phyloP scores from a whole-genome alignment of 2,888 invertebrate genomes.

The Sphecodes monilicornis region DNA sequence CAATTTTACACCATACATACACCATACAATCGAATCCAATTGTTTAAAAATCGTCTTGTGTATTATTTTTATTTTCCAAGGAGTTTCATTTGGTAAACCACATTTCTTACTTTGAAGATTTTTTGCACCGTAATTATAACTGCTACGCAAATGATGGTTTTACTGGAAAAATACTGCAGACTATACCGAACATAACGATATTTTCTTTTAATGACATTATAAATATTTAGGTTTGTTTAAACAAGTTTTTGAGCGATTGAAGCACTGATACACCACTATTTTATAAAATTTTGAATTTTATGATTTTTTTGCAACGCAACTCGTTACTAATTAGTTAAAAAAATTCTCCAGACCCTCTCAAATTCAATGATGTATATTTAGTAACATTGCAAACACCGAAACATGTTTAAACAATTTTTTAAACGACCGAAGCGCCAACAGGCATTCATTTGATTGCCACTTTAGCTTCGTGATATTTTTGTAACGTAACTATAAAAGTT shows the following conservation, averaged over 20 bases:
- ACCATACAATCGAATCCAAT: no score
- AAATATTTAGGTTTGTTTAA: background rate
- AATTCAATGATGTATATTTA: no score
- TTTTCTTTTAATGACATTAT: background rate
- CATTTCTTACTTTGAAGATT: background rate
- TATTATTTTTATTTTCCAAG: background rate
- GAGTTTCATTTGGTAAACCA: background rate
- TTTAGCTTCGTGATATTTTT: no score
- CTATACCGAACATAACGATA: background rate
- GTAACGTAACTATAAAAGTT: no score
- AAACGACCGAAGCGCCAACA: no score
- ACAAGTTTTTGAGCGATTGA: background rate
- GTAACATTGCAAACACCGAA: background rate
- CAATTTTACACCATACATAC: no score
- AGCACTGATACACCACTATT: no score
- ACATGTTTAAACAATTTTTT: background rate
- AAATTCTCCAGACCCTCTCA: no score
- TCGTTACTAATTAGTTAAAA: background rate
- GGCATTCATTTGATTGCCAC: no score
- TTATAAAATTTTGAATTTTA: background rate
- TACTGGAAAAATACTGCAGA: background rate
- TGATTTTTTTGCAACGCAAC: background rate
- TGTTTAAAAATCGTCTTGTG: background rate
- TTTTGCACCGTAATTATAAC: background rate
- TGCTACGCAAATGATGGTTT: background rate